Percentiles rank a stretch among this genome's conserved stretches.
Conservation (phyloP, 2,888 invertebrate species). For the Cybosia mesomella region DNA sequence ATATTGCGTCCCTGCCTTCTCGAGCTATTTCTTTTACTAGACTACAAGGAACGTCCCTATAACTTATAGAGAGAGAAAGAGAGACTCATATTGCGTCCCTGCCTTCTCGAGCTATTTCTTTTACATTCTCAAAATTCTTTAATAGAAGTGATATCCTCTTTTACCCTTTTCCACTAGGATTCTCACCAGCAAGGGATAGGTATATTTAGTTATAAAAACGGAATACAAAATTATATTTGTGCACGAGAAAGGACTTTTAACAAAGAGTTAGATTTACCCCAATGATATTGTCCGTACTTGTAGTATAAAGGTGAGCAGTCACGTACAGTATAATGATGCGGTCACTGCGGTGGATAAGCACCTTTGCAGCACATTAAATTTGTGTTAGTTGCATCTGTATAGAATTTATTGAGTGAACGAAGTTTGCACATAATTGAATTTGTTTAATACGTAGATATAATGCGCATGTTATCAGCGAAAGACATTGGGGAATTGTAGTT, state of each 20-base stretch:
- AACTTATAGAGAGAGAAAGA: too few relatives aligned
- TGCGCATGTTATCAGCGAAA: not conserved
- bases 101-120: too few relatives aligned
- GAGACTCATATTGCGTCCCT: too few relatives aligned
- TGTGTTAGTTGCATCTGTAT: not conserved
- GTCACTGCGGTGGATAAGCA: slow-evolving; percentile 15
- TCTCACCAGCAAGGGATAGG: too few relatives aligned
- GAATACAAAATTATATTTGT: too few relatives aligned
- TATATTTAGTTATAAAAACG: too few relatives aligned
- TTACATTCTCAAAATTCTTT: too few relatives aligned
- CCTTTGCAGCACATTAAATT: slow-evolving; percentile 7
- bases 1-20: too few relatives aligned
- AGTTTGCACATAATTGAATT: slow-evolving; percentile 4
- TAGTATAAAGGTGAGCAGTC: slow-evolving; percentile 28
- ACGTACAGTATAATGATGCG: slow-evolving; percentile 33
- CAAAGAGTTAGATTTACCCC: not conserved
- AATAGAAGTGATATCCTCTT: too few relatives aligned
- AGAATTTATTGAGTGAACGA: not conserved
- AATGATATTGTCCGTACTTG: not conserved
- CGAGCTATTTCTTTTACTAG: too few relatives aligned
- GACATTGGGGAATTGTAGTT: not conserved
- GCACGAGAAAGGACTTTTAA: not conserved
- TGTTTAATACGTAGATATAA: not conserved
- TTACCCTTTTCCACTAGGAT: too few relatives aligned
- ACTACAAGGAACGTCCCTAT: too few relatives aligned